Evolutionary conservation across 2,797 vertebrate genomes (phyloP), one percentile per base, ranked within the genome.

Genomic region (Galaxias olidus): DNA sequence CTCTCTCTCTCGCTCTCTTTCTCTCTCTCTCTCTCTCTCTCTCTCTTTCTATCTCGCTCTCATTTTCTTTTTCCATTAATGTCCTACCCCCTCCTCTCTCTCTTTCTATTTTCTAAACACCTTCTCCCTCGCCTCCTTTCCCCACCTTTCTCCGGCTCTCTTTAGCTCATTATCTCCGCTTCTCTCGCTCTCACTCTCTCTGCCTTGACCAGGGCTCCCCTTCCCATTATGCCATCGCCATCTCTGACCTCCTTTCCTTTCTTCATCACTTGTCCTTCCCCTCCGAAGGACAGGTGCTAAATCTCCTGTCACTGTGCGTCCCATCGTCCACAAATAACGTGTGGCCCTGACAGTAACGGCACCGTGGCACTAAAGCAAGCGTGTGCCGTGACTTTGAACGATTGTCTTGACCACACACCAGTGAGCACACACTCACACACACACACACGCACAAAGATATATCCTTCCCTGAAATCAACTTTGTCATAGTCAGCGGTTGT

Each of bases 281-380:
- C 64, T 49, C 74, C 87, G 86, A 87, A 74, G 81, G 89, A 78
- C 87, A 82, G 85, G 78, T 82, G 85, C 83, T 89, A 87, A 84
- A 88, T 90, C 84, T 84, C 86, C 85, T 86, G 84, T 87, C 81
- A 87, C 75, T 12, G 69, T 68, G 78, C 77, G 68, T 85, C 83
- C 81, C 76, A 82, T 87, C 81, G 82, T 87, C 88, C 80, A 76
- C 79, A 80, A 85, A 85, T 81, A 87, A 81, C 82, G 78, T 15
- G 65, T 69, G 84, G 81, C 85, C 83, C n/a, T 79, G 81, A 76
- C 79, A 19, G 69, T 42, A 41, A 59, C 69, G 76, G 65, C 70
- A 63, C 67, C 17, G 64, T 81, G 79, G 80, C 79, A 62, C 73
- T 60, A 76, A 73, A 79, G 83, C 84, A 81, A 86, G 64, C 85